These are phyloP conservation scores for Callionymus lyra DNA, from an alignment of 2,113 vertebrate species.

Conservation along the genomic window DNA sequence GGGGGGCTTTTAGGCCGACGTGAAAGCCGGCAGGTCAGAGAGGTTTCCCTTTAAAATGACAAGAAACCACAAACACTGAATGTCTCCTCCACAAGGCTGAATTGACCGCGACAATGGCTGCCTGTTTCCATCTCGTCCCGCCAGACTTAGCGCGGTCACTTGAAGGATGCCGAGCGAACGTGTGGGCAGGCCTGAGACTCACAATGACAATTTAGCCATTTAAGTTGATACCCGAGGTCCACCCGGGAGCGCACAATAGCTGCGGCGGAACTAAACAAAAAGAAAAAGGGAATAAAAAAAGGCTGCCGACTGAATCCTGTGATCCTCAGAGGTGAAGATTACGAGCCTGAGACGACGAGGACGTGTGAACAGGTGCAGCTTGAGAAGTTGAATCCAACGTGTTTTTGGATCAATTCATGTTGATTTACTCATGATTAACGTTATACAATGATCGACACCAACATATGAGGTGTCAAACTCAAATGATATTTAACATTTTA, in stretches of 20 bases:
- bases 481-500: too few species aligned
- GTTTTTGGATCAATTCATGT: too few species aligned
- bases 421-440: too few species aligned
- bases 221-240: conserved; percentile 41
- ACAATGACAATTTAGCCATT: conserved; percentile 54
- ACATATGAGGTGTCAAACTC: too few species aligned
- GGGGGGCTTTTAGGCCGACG: conserved; percentile 24
- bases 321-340: conserved; percentile 31
- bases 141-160: conserved; percentile 36
- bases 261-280: conserved; percentile 12
- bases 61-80: conserved; percentile 55
- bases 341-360: conserved; percentile 7
- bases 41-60: conserved; percentile 62
- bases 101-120: conserved; percentile 64
- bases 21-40: conserved; percentile 63
- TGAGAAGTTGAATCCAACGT: too few species aligned
- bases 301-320: conserved; percentile 19
- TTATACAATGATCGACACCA: too few species aligned
- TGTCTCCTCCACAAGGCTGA: conserved; percentile 55
- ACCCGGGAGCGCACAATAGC: conserved; percentile 37
- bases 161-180: conserved; percentile 45
- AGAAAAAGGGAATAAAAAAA: too few species aligned
- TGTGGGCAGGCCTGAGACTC: conserved; percentile 48
- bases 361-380: conserved; percentile 28
- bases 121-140: conserved; percentile 55